A percentile compares a stretch with the other conserved stretches of the same genome.
phyloP scores from a whole-genome alignment of 1,140 invertebrate genomes.

The Heliconius himera region DNA sequence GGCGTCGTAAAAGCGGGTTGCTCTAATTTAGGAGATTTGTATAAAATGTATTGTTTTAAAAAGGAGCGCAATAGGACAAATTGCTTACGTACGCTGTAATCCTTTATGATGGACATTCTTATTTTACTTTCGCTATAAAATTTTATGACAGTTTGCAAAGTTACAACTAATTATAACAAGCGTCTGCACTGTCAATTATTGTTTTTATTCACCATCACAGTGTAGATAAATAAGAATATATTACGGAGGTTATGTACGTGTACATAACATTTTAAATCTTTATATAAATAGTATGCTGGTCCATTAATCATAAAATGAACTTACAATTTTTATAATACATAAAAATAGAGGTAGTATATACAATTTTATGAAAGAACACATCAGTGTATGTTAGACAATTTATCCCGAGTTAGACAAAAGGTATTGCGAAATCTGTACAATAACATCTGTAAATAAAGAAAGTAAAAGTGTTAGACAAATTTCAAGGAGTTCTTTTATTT shows the following conservation, averaged over 20 bases:
- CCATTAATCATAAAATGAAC: too few relatives aligned
- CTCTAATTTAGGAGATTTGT: slow-evolving; percentile 62
- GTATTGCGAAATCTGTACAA: slow-evolving; percentile 42
- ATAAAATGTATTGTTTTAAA: slow-evolving; percentile 58
- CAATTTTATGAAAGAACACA: neutral
- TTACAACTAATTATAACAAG: slow-evolving; percentile 14
- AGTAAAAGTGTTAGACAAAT: slow-evolving; percentile 64
- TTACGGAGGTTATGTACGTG: neutral
- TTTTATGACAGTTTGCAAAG: slow-evolving; percentile 21
- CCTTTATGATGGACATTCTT: slow-evolving; percentile 50
- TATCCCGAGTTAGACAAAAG: slow-evolving; percentile 40
- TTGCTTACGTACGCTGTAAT: slow-evolving; percentile 59
- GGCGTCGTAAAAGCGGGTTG: slow-evolving; percentile 63
- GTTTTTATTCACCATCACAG: neutral
- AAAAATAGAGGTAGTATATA: neutral
- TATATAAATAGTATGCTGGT: neutral
- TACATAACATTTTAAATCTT: too few relatives aligned
- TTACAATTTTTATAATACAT: too few relatives aligned
- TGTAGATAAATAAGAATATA: neutral
- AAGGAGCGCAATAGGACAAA: slow-evolving; percentile 63
- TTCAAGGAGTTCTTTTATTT: slow-evolving; percentile 61
- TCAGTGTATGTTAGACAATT: neutral
- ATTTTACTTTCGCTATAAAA: slow-evolving; percentile 50
- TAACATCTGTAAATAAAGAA: slow-evolving; percentile 58
- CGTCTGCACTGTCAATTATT: neutral